Evolutionary conservation across 1,140 invertebrate species (phyloP), one percentile per base, ranked within the genome.

Genomic region (Bombus superbus): DNA sequence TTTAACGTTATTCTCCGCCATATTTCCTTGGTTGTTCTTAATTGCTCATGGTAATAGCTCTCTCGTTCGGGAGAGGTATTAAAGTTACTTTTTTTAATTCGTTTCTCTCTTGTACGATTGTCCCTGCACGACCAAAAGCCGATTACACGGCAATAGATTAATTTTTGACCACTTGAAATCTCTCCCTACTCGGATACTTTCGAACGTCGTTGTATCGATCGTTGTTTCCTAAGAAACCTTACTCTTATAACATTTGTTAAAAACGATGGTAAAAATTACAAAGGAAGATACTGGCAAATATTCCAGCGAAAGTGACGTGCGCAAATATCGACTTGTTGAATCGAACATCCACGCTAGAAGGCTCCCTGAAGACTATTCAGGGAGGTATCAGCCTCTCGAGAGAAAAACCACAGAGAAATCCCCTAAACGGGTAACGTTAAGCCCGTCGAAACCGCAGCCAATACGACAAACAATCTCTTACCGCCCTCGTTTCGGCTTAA

Each of bases 381-480:
- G n/a, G 64, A 78, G 77, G 42, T 40, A 81, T 69, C 74, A 59
- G 18, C 22, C 42, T 73, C 69, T 82, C 32, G 15, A 68, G 66
- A 69, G 86, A 82, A 82, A 53, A 83, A 64, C 72, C 53, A 77
- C 76, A 35, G 64, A 66, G 53, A 85, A 90, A 88, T 88, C 83
- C 85, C 86, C 71, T 92, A 91, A 92, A 92, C 92, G 92, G 86
- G 91, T 91, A 91, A 92, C 87, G 89, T 73, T 92, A 91, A 92
- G 91, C 91, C 85, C 62, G 79, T 88, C 72, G 88, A 92, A 94
- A 95, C 92, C 92, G 85, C 93, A 93, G 88, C 91, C 91, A 93
- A 94, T 95, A 93, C 92, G 91, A 94, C 94, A 94, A 95, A 94
- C 93, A 95, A 95, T 95, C 93, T 94, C 92, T 94, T 94, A 94